These are phyloP conservation scores for Protobothrops flavoviridis DNA, from an alignment of 2,113 vertebrate species.

Conservation along the genomic window DNA sequence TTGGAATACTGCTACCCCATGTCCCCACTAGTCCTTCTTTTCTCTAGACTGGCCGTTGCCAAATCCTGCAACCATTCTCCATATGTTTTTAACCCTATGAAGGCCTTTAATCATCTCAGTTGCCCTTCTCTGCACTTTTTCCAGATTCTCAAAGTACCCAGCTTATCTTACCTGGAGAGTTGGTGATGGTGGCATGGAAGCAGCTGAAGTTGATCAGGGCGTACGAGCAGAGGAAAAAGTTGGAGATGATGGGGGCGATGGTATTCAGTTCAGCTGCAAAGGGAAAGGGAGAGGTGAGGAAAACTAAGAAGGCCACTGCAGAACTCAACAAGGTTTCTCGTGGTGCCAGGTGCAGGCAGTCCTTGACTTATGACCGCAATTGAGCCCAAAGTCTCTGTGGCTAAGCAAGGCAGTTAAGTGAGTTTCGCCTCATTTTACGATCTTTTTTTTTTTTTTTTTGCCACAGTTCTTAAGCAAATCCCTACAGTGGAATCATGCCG, in stretches of 20 bases:
- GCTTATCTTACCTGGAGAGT: constrained; percentile 69
- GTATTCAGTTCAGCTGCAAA: constrained; percentile 69
- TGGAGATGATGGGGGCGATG: constrained; percentile 74
- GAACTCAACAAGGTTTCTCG: neutral
- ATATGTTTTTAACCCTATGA: neutral
- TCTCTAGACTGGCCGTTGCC: neutral
- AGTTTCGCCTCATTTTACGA: accelerated
- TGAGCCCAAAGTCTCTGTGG: neutral
- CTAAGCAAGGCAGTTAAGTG: neutral
- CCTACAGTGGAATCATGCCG: neutral
- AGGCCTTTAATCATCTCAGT: neutral
- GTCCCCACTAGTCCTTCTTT: neutral
- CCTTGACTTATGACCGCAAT: neutral
- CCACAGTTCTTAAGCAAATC: neutral
- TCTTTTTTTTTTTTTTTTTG: neutral
- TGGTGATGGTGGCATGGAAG: constrained; percentile 76
- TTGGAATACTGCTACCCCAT: neutral
- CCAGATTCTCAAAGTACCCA: neutral
- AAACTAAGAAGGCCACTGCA: neutral
- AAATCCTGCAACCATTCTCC: neutral
- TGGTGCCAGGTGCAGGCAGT: neutral
- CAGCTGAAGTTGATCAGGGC: constrained; percentile 80
- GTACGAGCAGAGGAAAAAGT: constrained; percentile 79
- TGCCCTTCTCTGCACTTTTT: neutral
- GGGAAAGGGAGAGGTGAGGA: neutral